Evolutionary conservation across 2,113 vertebrate species (phyloP), one percentile per base, ranked within the genome.

Genomic region (Centrocercus urophasianus): DNA sequence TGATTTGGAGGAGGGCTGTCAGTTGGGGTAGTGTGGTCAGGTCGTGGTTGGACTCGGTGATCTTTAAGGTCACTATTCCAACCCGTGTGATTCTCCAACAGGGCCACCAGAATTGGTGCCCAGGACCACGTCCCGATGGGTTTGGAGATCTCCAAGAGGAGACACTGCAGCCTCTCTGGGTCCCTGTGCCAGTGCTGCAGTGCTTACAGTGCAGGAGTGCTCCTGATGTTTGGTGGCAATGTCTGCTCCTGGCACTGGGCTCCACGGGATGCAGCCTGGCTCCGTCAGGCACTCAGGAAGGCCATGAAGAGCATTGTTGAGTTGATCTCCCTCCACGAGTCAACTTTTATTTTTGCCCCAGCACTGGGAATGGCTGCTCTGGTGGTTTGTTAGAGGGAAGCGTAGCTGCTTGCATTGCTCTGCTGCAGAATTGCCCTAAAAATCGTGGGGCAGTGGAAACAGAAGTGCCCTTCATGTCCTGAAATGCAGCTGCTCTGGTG

Each of bases 281-380:
- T 54, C 52, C 8, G 14, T 54, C 97, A 99, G 79, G 42, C 42
- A 43, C 42, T 43, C 42, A 43, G 14, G 42, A 15, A 43, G 42
- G 14, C 14, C 42, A 43, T 43, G 42, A 15, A 43, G 42, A 15
- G 42, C 42, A 15, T 43, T 15, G 14, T 14, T 43, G 14, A 43
- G 42, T 15, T 43, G 42, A 43, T 43, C 42, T 43, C 42, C 42
- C 14, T 43, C 42, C 42, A 15, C 14, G 42, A 15, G 42, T 43
- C 14, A 43, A 43, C 42, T 43, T 43, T 43, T 43, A 43, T 43
- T 43, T 43, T 43, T 43, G 14, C 42, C 42, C 14, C 14, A 15
- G 42, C 42, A 43, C 42, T 6, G 42, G 42, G 42, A 43, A 43
- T 43, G 42, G 42, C 42, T 43, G 42, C 42, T 43, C 42, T 43